phyloP scores from a whole-genome alignment of 2,113 vertebrate species.

The Rattus norvegicus region GRCr8 NC_086032.1:13348001-13348500 shows the following conservation, averaged over 20 bases:
- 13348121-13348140: background rate
- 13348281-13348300: background rate
- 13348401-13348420: background rate
- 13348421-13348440: background rate
- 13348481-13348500: background rate
- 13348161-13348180: background rate
- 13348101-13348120: background rate
- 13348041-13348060: constrained; percentile 17
- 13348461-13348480: background rate
- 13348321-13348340: background rate
- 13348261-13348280: background rate
- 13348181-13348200: background rate
- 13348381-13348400: background rate
- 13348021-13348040: background rate
- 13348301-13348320: background rate
- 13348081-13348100: constrained; percentile 10
- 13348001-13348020: background rate
- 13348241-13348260: background rate
- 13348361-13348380: background rate
- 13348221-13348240: background rate
- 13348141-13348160: background rate
- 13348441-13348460: background rate
- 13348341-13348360: background rate
- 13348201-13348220: background rate
- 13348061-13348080: background rate